Percentiles rank a stretch among this genome's conserved stretches.
These are phyloP conservation scores for Echiichthys vipera DNA, from an alignment of 2,797 vertebrate genomes.

Conservation along the genomic window DNA sequence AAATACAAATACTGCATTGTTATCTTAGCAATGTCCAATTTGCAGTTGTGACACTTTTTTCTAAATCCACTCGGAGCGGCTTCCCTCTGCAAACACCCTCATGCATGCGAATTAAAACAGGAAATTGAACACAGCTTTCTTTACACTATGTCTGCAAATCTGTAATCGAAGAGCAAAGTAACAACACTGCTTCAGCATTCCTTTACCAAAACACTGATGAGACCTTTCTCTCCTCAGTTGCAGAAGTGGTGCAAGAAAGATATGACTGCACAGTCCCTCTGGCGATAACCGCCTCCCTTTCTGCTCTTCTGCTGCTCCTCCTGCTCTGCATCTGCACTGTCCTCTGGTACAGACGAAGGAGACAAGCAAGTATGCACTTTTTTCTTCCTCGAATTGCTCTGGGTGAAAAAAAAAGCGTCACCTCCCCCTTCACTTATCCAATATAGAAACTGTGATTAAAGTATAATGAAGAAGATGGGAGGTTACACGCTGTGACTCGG, in stretches of 20 bases:
- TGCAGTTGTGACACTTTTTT: constrained; percentile 32
- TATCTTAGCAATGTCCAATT: constrained; percentile 25
- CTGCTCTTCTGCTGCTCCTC: constrained; percentile 67
- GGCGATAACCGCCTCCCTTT: constrained; percentile 56
- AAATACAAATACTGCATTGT: constrained; percentile 24
- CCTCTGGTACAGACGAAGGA: constrained; percentile 70
- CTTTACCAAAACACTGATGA: constrained; percentile 32
- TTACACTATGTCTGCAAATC: constrained; percentile 20
- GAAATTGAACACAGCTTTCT: constrained; percentile 37
- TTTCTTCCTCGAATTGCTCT: constrained; percentile 51
- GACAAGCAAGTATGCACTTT: constrained; percentile 75
- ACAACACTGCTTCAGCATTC: constrained; percentile 27
- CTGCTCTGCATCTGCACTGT: constrained; percentile 71
- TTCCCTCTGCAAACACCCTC: constrained; percentile 3
- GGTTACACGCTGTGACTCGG: constrained; percentile 55
- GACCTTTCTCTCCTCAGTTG: constrained; percentile 68
- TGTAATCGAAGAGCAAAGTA: constrained; percentile 36
- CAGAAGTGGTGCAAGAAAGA: constrained; percentile 70
- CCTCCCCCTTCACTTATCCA: constrained; percentile 21
- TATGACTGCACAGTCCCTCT: constrained; percentile 59
- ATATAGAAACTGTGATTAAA: constrained; percentile 71
- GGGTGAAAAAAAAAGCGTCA: constrained; percentile 29
- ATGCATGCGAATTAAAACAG: constrained; percentile 29
- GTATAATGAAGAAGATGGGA: constrained; percentile 70
- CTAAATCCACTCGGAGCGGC: not conserved